Base-by-base conservation (phyloP, 2,888 invertebrate species). In the Laspeyria flexula region DNA sequence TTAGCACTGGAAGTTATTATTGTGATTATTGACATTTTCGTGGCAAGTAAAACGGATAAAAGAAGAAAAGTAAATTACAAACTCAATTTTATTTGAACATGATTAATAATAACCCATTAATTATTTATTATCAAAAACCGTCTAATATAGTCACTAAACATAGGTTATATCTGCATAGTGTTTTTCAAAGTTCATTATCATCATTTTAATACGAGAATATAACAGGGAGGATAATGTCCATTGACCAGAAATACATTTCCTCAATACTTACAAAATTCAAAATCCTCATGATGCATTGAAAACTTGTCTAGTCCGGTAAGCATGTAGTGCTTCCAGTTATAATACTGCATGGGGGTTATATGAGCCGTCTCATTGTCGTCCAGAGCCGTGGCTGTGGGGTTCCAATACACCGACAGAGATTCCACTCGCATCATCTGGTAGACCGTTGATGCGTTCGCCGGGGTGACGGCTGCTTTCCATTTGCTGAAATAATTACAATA, bases 381-480 rank as follows among this genome's bases (percentile, higher is more conserved):
- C 76, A 95, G 73, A 18, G 91, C 86, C 6, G 91, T 87, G 37
- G 91, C 88, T 25, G 91, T 88, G 0, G 95, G 94, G 83, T 97
- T 96, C 95, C 96, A 95, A 82, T 97, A 97, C 0, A 95, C 79
- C 0, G 96, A 96, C 11, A 97, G 88, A 0, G 96, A 96, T 71
- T 96, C 96, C 33, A 96, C 89, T 65, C 96, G 94, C 76, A 96
- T 92, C 77, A 97, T 90, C 86, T 97, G 96, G 81, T 96, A 96
- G 10, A 95, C 95, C 73, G 90, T 89, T 0, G 86, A 81, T 0
- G 94, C 93, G 57, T 93, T 93, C 15, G 93, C 88, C 25, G 94
- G 93, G 0, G 94, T 94, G 44, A 94, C 94, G 15, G 93, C 93
- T 4, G 94, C 95, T 82, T 95, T 96, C 97, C 97, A 97, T 93